Evolutionary conservation across 37 sponge, comb jelly and placozoan species (phyloP).

Genomic region (Petrosia ficiformis): DNA sequence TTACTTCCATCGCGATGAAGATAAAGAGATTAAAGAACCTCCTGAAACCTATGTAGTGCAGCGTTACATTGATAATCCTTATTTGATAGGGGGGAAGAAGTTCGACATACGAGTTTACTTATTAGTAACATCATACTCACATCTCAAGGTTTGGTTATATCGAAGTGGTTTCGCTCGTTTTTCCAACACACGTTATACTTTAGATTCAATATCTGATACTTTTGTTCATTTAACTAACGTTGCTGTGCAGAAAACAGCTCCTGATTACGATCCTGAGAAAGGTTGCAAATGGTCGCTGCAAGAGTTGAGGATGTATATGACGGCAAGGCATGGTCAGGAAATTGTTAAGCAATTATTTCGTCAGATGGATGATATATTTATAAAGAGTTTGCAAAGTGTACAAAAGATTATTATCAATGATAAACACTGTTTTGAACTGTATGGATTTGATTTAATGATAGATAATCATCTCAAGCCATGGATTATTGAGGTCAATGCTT

Average conservation of each 20-base stretch:
- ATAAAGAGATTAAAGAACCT: slow-evolving; percentile 78
- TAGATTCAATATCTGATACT: slow-evolving; percentile 87
- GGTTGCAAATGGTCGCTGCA: slow-evolving; percentile 99
- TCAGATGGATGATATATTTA: slow-evolving; percentile 86
- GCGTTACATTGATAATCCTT: slow-evolving; percentile 94
- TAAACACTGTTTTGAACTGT: slow-evolving; percentile 99
- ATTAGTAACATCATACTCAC: slow-evolving; percentile 90
- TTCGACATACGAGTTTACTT: slow-evolving; percentile 96
- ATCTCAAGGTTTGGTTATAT: slow-evolving; percentile 94
- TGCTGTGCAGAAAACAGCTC: slow-evolving; percentile 98
- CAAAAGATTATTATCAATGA: slow-evolving; percentile 98
- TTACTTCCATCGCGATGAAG: slow-evolving; percentile 66
- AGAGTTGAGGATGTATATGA: slow-evolving; percentile 80
- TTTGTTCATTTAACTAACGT: slow-evolving; percentile 98
- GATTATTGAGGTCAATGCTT: slow-evolving; percentile 98
- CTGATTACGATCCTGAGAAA: slow-evolving; percentile 99
- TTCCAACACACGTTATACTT: slow-evolving; percentile 89
- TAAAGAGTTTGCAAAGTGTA: slow-evolving; percentile 93
- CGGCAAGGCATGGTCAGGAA: slow-evolving; percentile 84
- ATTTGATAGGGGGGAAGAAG: slow-evolving; percentile 95
- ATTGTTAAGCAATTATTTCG: slow-evolving; percentile 67
- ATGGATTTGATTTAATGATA: slow-evolving; percentile 97
- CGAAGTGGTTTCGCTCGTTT: slow-evolving; percentile 98
- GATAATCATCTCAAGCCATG: slow-evolving; percentile 95
- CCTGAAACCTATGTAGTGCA: slow-evolving; percentile 98